phyloP scores from a whole-genome alignment of 2,797 vertebrate genomes.

The Gouania willdenowi region DNA sequence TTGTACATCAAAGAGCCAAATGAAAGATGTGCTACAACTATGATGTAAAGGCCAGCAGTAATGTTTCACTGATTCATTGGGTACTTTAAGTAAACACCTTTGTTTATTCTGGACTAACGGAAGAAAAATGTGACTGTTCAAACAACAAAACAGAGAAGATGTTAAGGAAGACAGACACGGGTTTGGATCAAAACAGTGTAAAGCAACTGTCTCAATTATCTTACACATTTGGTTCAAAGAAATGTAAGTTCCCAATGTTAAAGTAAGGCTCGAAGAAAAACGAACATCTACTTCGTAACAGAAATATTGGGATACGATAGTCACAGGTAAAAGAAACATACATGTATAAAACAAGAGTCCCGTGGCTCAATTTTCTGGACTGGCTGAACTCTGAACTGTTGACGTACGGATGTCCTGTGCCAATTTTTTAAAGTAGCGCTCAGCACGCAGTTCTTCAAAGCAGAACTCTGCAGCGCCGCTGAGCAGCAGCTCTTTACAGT shows the following conservation, averaged over 20 bases:
- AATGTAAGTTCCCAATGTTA: too few relatives aligned
- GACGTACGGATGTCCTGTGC: slow-evolving; percentile 51
- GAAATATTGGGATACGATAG: too few relatives aligned
- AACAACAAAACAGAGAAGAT: neutral
- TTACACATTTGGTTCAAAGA: too few relatives aligned
- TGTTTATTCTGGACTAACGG: too few relatives aligned
- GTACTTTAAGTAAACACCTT: too few relatives aligned
- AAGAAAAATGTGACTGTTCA: neutral
- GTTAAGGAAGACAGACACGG: too few relatives aligned
- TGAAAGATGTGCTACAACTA: neutral
- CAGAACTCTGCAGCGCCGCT: slow-evolving; percentile 89
- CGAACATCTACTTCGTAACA: too few relatives aligned
- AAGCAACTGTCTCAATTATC: too few relatives aligned
- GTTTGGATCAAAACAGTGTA: too few relatives aligned
- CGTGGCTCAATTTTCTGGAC: slow-evolving; percentile 12
- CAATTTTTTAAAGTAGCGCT: slow-evolving; percentile 84
- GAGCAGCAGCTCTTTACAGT: slow-evolving; percentile 90
- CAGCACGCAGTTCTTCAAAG: slow-evolving; percentile 91
- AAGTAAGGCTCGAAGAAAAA: too few relatives aligned
- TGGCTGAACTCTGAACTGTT: slow-evolving; percentile 3
- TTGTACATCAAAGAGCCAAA: slow-evolving; percentile 23
- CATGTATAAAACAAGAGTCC: neutral
- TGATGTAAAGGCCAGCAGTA: slow-evolving; percentile 1
- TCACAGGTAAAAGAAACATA: neutral
- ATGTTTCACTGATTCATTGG: slow-evolving; percentile 1